Conservation (phyloP, 2,888 invertebrate genomes). For the Abrostola triplasia region DNA sequence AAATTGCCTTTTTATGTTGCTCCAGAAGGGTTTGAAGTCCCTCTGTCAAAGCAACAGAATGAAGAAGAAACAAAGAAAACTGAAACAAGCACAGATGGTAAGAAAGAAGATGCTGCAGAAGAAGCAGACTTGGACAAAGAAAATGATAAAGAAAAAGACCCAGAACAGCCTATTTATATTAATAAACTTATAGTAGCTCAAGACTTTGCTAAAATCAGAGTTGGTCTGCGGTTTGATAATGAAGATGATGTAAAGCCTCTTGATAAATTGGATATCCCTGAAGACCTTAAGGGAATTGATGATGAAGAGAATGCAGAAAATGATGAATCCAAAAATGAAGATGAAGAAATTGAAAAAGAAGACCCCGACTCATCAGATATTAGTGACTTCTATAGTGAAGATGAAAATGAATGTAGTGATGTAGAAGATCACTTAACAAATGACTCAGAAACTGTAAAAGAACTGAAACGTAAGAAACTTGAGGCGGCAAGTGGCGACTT, state of each 20-base stretch:
- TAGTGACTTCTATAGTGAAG: constrained; percentile 91
- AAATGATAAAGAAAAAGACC: constrained; percentile 59
- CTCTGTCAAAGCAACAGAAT: constrained; percentile 84
- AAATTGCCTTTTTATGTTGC: constrained; percentile 98
- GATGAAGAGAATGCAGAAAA: constrained; percentile 69
- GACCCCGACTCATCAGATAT: constrained; percentile 89
- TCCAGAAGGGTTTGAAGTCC: constrained; percentile 94
- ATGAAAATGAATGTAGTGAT: constrained; percentile 88
- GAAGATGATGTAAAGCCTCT: constrained; percentile 90
- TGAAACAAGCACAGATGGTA: constrained; percentile 54
- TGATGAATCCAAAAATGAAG: constrained; percentile 63
- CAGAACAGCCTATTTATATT: constrained; percentile 74
- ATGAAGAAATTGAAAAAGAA: constrained; percentile 65
- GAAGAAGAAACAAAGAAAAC: constrained; percentile 61
- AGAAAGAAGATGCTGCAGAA: constrained; percentile 60
- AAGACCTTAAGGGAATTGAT: constrained; percentile 82
- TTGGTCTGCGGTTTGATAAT: constrained; percentile 90
- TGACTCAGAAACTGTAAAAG: constrained; percentile 81
- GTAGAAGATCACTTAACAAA: constrained; percentile 84
- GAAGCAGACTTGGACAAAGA: constrained; percentile 69
- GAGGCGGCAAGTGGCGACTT: constrained; percentile 88
- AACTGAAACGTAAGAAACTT: constrained; percentile 81
- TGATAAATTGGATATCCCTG: constrained; percentile 82
- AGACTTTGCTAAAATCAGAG: constrained; percentile 94
- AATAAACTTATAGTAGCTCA: constrained; percentile 90